Percentiles rank a stretch among this genome's conserved stretches.
phyloP scores from a whole-genome alignment of 2,797 vertebrate species.

The Hemibagrus guttatus region DNA sequence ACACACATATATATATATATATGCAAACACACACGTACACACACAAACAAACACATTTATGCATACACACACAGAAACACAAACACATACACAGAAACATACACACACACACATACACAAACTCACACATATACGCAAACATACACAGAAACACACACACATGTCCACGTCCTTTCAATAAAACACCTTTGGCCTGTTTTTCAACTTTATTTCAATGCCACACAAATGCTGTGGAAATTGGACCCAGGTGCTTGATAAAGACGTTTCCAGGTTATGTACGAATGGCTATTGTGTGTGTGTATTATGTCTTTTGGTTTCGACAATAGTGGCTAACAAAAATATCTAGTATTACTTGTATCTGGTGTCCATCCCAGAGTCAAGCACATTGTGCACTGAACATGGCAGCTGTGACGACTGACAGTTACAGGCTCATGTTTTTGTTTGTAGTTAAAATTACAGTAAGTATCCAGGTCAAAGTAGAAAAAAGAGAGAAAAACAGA shows the following conservation, averaged over 20 bases:
- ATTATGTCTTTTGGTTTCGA: constrained; percentile 13
- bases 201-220: constrained; percentile 3
- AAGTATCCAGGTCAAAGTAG: background rate
- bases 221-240: constrained; percentile 17
- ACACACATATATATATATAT: too few relatives aligned
- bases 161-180: background rate
- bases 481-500: background rate
- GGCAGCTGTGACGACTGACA: background rate
- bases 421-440: background rate
- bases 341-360: constrained; percentile 18
- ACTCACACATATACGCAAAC: background rate
- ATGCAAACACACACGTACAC: too few relatives aligned
- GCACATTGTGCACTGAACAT: background rate
- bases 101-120: background rate
- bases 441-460: background rate
- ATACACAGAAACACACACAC: background rate
- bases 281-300: constrained; percentile 18
- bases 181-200: constrained; percentile 18
- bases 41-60: too few relatives aligned
- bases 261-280: constrained; percentile 26
- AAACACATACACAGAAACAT: too few relatives aligned
- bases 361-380: constrained; percentile 3
- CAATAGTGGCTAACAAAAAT: background rate
- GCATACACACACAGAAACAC: too few relatives aligned
- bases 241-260: constrained; percentile 7